Evolutionary conservation across 1,140 invertebrate species (phyloP), one percentile per base, ranked within the genome.

Genomic region (Aphelenchoides avenae): DNA sequence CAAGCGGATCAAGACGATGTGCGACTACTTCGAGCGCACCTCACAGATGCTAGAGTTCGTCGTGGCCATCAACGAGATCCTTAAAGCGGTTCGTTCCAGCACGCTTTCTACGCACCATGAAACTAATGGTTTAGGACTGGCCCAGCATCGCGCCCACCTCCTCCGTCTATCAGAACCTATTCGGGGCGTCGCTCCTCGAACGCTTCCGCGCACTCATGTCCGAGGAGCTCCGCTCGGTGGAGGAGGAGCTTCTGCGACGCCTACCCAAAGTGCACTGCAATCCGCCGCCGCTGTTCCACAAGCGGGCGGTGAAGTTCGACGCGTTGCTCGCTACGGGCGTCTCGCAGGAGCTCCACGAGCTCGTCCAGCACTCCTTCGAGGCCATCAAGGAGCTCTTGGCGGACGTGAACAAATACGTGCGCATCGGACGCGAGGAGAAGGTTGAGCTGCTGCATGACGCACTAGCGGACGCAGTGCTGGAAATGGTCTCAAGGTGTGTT

Each of bases 281-380:
- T 33, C 64, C 64, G 1, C 43, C 48, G n/a, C 51, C 66, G 24
- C 33, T 66, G 22, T 66, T 66, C 57, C 64, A 66, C 30, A 66
- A 60, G 33, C 43, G 56, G 39, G 55, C 43, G 5, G 50, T 61
- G 27, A 71, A 66, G 52, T 67, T 67, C 41, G 65, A 67, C 24
- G 30, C 41, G 1, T 52, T 71, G 5, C 44, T 67, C 15, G 65
- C 66, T 22, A 56, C 61, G 9, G 65, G 65, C 39, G 52, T 67
- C 15, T 71, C 68, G 36, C 68, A 62, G 15, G 65, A 67, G 52
- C 39, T 67, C 13, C 24, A 67, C 18, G 66, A 53, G 61, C 18
- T 70, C 15, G 46, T 70, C 30, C 49, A 53, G 26, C 34, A 61
- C 13, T 43, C 69, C 13, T 63, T 31, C 24, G 48, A 65, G 13